Percentiles rank a stretch among this genome's conserved stretches.
Evolutionary conservation across 1,140 invertebrate genomes (phyloP).

Genomic region (Lepidurus packardi): DNA sequence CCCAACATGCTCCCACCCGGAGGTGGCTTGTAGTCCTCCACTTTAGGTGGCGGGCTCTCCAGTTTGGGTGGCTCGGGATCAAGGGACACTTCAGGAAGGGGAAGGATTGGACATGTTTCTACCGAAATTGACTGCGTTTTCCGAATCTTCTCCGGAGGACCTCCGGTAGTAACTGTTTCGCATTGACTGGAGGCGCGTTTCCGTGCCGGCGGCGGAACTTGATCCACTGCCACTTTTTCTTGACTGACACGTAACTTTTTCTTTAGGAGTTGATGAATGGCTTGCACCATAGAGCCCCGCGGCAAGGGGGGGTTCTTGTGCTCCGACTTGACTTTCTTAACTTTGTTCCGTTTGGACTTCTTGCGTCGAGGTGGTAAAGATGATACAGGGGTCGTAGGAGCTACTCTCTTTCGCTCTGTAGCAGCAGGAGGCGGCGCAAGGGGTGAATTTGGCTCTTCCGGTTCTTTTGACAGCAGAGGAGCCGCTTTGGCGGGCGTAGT

Average conservation of each 20-base stretch:
- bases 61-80: neutral
- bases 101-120: neutral
- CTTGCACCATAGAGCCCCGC: slow-evolving; percentile 23
- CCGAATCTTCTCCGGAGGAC: neutral
- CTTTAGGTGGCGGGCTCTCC: neutral
- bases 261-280: slow-evolving; percentile 28
- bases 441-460: neutral
- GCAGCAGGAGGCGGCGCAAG: neutral
- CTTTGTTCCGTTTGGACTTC: neutral
- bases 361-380: neutral
- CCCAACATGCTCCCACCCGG: neutral
- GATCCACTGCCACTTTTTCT: neutral
- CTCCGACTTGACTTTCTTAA: slow-evolving; percentile 11
- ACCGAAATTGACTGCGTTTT: neutral
- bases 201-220: neutral
- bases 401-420: neutral
- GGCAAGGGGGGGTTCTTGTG: slow-evolving; percentile 1
- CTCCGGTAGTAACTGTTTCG: neutral
- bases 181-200: neutral
- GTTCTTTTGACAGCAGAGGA: neutral
- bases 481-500: neutral
- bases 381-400: neutral
- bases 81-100: neutral
- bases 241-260: slow-evolving; percentile 13
- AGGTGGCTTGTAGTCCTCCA: neutral